Percentiles rank a stretch among this genome's conserved stretches.
Conservation (phyloP, 2,888 invertebrate species). For the Panorpa germanica region DNA sequence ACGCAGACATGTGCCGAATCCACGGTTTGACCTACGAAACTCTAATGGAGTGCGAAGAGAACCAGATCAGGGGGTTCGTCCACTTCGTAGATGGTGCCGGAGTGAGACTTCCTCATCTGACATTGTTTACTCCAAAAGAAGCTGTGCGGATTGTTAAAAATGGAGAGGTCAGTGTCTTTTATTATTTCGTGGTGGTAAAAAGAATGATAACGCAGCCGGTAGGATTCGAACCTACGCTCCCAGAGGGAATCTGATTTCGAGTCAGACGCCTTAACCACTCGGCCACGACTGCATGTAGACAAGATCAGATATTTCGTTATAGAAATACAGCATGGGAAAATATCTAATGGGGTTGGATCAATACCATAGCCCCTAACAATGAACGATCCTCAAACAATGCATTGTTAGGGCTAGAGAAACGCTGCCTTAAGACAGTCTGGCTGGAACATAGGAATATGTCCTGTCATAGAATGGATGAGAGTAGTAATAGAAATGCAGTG, state of each 20-base stretch:
- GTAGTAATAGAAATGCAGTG: too few relatives aligned
- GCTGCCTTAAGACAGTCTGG: too few relatives aligned
- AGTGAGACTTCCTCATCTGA: constrained; percentile 54
- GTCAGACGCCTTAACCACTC: constrained; percentile 9
- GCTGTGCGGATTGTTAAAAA: constrained; percentile 65
- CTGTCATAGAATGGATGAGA: too few relatives aligned
- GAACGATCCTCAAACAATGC: too few relatives aligned
- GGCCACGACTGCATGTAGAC: constrained; percentile 8
- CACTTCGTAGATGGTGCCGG: constrained; percentile 61
- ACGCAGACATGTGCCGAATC: constrained; percentile 59
- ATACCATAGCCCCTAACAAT: too few relatives aligned
- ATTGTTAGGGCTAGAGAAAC: too few relatives aligned
- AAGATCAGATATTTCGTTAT: too few relatives aligned
- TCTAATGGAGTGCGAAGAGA: constrained; percentile 63
- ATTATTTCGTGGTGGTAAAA: background rate
- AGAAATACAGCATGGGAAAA: too few relatives aligned
- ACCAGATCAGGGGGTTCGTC: constrained; percentile 57
- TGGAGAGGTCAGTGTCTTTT: constrained; percentile 38
- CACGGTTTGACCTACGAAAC: constrained; percentile 62
- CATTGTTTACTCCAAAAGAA: constrained; percentile 58
- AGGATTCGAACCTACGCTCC: constrained; percentile 9
- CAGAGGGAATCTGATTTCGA: constrained; percentile 9
- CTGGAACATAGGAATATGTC: too few relatives aligned
- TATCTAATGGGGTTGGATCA: too few relatives aligned
- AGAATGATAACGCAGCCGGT: constrained; percentile 4